phyloP scores from a whole-genome alignment of 2,113 vertebrate species.

The Anguilla japonica region DNA sequence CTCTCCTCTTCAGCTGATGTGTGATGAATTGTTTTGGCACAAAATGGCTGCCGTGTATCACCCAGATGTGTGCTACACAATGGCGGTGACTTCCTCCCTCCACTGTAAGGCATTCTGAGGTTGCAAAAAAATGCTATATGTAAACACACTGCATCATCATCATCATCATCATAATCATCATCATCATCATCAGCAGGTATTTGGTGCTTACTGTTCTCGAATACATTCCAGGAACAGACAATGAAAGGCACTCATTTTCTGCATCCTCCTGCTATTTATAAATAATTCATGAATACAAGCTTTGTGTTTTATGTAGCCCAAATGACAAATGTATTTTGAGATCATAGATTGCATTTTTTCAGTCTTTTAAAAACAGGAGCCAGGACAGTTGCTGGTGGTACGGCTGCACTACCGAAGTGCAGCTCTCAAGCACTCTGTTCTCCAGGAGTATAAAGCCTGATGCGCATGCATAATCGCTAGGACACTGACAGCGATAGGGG shows the following conservation, averaged over 20 bases:
- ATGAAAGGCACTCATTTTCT: slow-evolving; percentile 12
- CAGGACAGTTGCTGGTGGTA: background rate
- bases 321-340: slow-evolving; percentile 39
- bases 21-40: background rate
- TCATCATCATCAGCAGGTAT: background rate
- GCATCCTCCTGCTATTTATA: slow-evolving; percentile 2
- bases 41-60: background rate
- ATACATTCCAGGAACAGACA: background rate
- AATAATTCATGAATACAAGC: slow-evolving; percentile 39
- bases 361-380: background rate
- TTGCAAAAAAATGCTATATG: background rate
- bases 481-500: background rate
- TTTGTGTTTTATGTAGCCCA: slow-evolving; percentile 41
- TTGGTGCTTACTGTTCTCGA: background rate
- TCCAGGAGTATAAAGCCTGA: slow-evolving; percentile 21
- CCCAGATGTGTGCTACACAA: too few species aligned
- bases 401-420: slow-evolving; percentile 18
- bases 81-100: background rate
- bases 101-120: background rate
- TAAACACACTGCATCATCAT: background rate
- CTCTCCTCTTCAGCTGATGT: background rate
- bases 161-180: background rate
- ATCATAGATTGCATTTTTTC: background rate
- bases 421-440: slow-evolving; percentile 10
- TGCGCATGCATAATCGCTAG: slow-evolving; percentile 42